phyloP scores from a whole-genome alignment of 2,888 invertebrate species.

The Trichopria drosophilae region DNA sequence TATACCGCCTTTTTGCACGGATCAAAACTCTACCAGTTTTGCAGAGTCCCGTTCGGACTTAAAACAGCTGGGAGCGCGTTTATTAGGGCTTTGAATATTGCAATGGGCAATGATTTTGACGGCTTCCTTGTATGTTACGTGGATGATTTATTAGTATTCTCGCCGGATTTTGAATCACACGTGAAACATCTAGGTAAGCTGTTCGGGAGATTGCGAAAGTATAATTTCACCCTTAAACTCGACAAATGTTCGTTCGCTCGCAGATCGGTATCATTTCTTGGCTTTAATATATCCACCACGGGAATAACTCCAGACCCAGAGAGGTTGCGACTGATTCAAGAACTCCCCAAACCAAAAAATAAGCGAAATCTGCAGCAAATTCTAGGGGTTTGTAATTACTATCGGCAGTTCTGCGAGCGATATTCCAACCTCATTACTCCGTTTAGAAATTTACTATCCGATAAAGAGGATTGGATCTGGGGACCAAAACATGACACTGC shows the following conservation, averaged over 20 bases:
- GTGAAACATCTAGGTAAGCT: slow-evolving; percentile 28
- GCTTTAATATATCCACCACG: slow-evolving; percentile 7
- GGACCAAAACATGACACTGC: no score
- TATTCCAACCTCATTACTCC: no score
- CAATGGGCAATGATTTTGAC: slow-evolving; percentile 43
- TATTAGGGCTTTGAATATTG: slow-evolving; percentile 1
- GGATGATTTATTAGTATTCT: no score
- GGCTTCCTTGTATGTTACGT: slow-evolving; percentile 45
- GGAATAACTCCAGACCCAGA: no score
- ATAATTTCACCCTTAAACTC: slow-evolving; percentile 37
- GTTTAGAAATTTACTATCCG: no score
- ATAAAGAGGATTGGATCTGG: no score
- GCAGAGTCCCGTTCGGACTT: background rate
- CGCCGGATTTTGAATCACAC: slow-evolving; percentile 38
- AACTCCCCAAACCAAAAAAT: no score
- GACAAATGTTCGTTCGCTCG: slow-evolving; percentile 35
- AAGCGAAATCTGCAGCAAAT: no score
- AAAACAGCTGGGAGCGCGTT: background rate
- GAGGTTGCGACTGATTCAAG: no score
- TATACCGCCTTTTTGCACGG: slow-evolving; percentile 3
- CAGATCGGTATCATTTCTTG: slow-evolving; percentile 4
- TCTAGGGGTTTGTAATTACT: no score
- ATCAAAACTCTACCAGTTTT: background rate
- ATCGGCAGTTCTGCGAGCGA: no score
- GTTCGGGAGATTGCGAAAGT: slow-evolving; percentile 29